Conservation (phyloP, 2,888 invertebrate genomes). For the Falcaria lacertinaria region DNA sequence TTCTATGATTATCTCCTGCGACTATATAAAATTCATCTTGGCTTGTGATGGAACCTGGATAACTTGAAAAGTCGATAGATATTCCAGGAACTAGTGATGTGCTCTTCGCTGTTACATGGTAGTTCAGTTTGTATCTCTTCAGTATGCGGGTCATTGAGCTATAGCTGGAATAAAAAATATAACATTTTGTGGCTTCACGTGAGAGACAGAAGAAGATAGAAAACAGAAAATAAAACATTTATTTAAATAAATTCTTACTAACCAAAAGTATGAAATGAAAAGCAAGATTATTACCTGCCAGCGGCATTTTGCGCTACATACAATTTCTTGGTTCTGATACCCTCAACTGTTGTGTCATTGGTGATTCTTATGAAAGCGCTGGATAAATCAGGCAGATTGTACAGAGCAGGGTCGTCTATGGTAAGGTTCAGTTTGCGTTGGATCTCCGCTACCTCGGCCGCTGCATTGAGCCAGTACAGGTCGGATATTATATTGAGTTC, state of each 20-base stretch:
- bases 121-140: constrained; percentile 91
- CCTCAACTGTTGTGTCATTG: constrained; percentile 64
- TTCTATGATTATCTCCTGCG: constrained; percentile 75
- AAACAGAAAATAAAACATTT: too few relatives aligned
- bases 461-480: constrained; percentile 86
- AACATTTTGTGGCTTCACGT: too few relatives aligned
- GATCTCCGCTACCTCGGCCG: constrained; percentile 87
- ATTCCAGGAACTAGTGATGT: constrained; percentile 81
- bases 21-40: constrained; percentile 91
- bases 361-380: constrained; percentile 83
- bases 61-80: constrained; percentile 88
- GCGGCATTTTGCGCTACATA: constrained; percentile 90
- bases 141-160: constrained; percentile 90
- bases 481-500: constrained; percentile 82
- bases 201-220: too few relatives aligned
- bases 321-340: constrained; percentile 67
- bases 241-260: too few relatives aligned
- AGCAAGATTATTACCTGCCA: constrained; percentile 73
- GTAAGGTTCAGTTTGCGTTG: constrained; percentile 73
- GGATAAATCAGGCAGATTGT: constrained; percentile 61
- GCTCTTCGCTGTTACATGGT: constrained; percentile 78
- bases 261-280: background rate
- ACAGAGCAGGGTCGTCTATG: constrained; percentile 43
- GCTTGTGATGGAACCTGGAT: constrained; percentile 89
- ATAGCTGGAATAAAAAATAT: constrained; percentile 79